These are phyloP conservation scores for Dasysyrphus albostriatus DNA, from an alignment of 2,888 invertebrate species.

Conservation along the genomic window DNA sequence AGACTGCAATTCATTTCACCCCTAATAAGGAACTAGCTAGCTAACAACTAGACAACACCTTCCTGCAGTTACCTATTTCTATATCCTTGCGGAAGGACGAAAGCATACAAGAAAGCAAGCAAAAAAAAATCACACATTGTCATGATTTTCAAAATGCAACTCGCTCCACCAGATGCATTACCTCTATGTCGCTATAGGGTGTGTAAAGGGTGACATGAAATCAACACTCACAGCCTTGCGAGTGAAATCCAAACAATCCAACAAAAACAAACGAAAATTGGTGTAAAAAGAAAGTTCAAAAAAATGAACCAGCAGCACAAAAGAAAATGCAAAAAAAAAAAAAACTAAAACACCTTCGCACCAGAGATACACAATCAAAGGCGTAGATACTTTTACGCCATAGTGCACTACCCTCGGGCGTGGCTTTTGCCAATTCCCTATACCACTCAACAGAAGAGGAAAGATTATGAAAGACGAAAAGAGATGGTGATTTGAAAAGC, in stretches of 20 bases:
- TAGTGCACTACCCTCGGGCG: constrained; percentile 59
- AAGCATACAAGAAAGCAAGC: background rate
- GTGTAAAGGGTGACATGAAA: constrained; percentile 58
- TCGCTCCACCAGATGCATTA: constrained; percentile 60
- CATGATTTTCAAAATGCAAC: constrained; percentile 68
- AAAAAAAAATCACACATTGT: constrained; percentile 55
- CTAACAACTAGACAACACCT: constrained; percentile 33
- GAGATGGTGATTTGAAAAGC: constrained; percentile 43
- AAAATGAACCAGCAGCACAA: constrained; percentile 28
- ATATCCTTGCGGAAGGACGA: constrained; percentile 56
- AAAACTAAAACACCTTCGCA: constrained; percentile 6
- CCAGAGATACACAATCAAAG: constrained; percentile 48
- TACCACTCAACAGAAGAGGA: constrained; percentile 12
- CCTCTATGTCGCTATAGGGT: constrained; percentile 20
- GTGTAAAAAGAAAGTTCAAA: constrained; percentile 28
- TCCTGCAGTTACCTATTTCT: constrained; percentile 3
- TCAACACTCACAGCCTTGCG: constrained; percentile 32
- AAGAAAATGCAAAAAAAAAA: constrained; percentile 24
- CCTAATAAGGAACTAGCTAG: constrained; percentile 47
- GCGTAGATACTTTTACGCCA: constrained; percentile 42
- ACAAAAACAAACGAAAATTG: constrained; percentile 21
- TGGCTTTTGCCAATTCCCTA: constrained; percentile 37
- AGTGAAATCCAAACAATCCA: constrained; percentile 25
- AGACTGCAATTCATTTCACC: constrained; percentile 59
- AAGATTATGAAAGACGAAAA: background rate